Evolutionary conservation across 2,888 invertebrate species (phyloP), one percentile per base, ranked within the genome.

Genomic region (Oasisia sp.): DNA sequence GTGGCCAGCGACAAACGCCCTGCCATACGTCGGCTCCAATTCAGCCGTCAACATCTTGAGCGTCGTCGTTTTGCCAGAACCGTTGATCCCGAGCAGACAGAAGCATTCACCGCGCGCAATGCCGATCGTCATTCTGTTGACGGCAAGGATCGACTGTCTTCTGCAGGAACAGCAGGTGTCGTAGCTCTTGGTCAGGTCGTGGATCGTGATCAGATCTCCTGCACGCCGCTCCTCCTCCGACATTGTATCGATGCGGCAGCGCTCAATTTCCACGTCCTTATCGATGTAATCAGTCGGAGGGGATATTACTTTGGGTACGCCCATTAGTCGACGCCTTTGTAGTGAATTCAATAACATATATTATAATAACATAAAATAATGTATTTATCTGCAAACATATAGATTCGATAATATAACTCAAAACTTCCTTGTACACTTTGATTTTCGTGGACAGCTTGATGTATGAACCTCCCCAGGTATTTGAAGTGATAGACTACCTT

Each of bases 31-130:
- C 4, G 74, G 74, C 27, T 7, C 19, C 74, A 74, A 27, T 27
- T 74, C 74, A 1, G 74, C 27, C 74, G 74, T 74, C 74, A 74
- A 74, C 7, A 74, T 74, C 27, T 74, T 74, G 19, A 74, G 27
- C 74, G 74, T 74, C n/a, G 74, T 74, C 74, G 74, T 74, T 27
- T 74, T 74, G 19, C 74, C 74, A 14, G 74, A 74, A 14, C 74
- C 74, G 74, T 74, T 74, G 27, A 74, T n/a, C 74, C 74, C 74
- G 74, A 74, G 74, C 74, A 74, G 74, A 74, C 74, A 19, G 74
- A 74, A 74, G n/a, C 74, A 74, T 74, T 74, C 74, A 7, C 74
- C 19, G 19, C 74, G 74, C n/a, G 74, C 27, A 27, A 74, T 74
- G 74, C 74, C 74, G 74, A 74, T n/a, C 74, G 74, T 74, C n/a